Evolutionary conservation across 2,797 vertebrate species (phyloP).

Genomic region (Ctenopoma kingsleyae): DNA sequence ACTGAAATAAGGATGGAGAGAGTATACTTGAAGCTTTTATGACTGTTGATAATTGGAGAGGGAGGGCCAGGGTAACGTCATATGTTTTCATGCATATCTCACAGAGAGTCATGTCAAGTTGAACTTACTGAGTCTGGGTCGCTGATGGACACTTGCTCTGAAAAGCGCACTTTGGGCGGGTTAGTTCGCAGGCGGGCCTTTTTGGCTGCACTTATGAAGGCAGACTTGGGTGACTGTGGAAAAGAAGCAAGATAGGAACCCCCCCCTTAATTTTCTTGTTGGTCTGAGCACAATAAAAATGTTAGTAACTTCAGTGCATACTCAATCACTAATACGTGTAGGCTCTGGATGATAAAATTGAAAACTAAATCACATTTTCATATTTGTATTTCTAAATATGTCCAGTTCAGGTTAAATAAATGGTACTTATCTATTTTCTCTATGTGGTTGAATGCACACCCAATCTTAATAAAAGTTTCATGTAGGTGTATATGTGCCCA

Average conservation of each 20-base stretch:
- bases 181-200: constrained; percentile 96
- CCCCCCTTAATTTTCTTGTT: no score
- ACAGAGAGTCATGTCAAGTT: constrained; percentile 32
- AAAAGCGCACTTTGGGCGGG: constrained; percentile 96
- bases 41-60: constrained; percentile 3
- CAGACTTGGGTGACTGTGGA: constrained; percentile 95
- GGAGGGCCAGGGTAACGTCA: background rate
- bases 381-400: constrained; percentile 15
- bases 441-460: constrained; percentile 38
- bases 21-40: constrained; percentile 21
- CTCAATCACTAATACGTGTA: constrained; percentile 1
- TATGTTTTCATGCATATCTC: constrained; percentile 17
- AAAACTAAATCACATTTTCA: background rate
- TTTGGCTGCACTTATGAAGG: constrained; percentile 98
- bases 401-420: constrained; percentile 43
- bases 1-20: constrained; percentile 23
- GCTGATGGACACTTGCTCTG: constrained; percentile 96
- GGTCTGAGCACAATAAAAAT: constrained; percentile 4
- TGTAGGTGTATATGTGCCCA: constrained; percentile 41
- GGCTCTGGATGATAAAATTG: background rate
- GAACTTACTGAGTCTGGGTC: constrained; percentile 93
- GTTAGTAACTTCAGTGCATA: background rate
- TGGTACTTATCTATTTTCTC: constrained; percentile 48
- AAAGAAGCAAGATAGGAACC: constrained; percentile 52
- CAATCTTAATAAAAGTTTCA: constrained; percentile 41